A percentile compares a stretch with the other conserved stretches of the same genome.
Evolutionary conservation across 2,888 invertebrate genomes (phyloP).

Genomic region (Drosophila vallismaia): DNA sequence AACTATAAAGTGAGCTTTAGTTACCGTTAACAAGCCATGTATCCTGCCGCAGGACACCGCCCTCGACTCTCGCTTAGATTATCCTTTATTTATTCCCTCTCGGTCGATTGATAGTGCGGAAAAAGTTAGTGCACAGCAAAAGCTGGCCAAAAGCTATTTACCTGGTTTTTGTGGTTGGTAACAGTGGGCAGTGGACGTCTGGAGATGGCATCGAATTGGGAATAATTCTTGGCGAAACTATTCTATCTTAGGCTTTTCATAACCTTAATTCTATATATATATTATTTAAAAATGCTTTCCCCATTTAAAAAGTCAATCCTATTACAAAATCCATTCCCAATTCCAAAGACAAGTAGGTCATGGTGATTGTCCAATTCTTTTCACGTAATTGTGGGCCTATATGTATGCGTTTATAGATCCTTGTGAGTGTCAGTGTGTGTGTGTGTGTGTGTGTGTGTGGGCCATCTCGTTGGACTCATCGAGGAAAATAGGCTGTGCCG

Average conservation of each 20-base stretch:
- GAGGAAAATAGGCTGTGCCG: slow-evolving; percentile 62
- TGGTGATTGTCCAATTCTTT: slow-evolving; percentile 61
- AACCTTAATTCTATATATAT: no score
- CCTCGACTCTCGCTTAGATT: slow-evolving; percentile 5
- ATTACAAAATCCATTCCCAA: background rate
- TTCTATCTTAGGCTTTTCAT: background rate
- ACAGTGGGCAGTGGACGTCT: background rate
- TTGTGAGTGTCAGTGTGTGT: slow-evolving; percentile 6
- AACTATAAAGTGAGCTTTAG: slow-evolving; percentile 62
- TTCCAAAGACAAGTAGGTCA: slow-evolving; percentile 40
- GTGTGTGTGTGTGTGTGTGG: slow-evolving; percentile 13
- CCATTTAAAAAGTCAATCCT: background rate
- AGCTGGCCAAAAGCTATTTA: slow-evolving; percentile 14
- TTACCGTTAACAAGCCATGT: slow-evolving; percentile 63
- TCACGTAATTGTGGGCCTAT: slow-evolving; percentile 26
- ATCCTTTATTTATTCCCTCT: slow-evolving; percentile 3
- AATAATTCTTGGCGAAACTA: no score
- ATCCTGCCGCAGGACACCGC: slow-evolving; percentile 46
- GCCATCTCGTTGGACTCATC: slow-evolving; percentile 16
- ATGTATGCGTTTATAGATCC: background rate
- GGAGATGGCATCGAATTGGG: no score
- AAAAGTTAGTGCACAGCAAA: slow-evolving; percentile 36
- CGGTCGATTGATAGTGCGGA: slow-evolving; percentile 28
- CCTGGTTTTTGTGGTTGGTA: background rate
- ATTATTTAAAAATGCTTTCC: no score